phyloP scores from a whole-genome alignment of 2,888 invertebrate genomes.

The Thereva nobilitata region DNA sequence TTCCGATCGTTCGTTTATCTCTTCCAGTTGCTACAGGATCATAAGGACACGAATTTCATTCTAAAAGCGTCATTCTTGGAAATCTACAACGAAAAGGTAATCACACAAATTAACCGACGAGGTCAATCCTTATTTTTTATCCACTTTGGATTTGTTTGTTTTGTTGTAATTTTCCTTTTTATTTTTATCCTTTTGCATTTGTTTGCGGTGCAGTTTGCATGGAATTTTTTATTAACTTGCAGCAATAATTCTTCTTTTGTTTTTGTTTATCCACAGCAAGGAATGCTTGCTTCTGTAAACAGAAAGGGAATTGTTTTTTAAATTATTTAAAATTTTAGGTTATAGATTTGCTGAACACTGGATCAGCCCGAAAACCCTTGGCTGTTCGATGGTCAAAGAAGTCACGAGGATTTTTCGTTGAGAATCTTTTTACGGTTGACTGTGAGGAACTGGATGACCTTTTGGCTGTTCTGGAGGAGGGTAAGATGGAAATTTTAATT shows the following conservation, averaged over 20 bases:
- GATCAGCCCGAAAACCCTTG: conserved; percentile 73
- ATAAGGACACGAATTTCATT: conserved; percentile 77
- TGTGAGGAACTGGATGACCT: conserved; percentile 92
- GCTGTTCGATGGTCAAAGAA: conserved; percentile 95
- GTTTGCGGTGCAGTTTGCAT: conserved; percentile 19
- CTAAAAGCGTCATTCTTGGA: conserved; percentile 92
- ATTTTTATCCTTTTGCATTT: background rate
- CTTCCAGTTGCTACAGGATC: conserved; percentile 78
- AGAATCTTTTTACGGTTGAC: conserved; percentile 93
- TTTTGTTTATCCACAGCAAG: too few relatives aligned
- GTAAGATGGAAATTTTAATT: conserved; percentile 58
- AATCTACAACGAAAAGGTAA: conserved; percentile 96
- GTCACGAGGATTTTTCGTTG: conserved; percentile 89
- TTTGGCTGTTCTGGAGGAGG: conserved; percentile 92
- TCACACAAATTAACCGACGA: conserved; percentile 39
- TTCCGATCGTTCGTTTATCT: conserved; percentile 90
- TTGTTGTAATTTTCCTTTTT: background rate
- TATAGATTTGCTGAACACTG: conserved; percentile 90
- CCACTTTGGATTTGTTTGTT: background rate
- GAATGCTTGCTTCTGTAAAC: conserved; percentile 14
- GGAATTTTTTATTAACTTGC: conserved; percentile 30
- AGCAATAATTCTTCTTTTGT: background rate
- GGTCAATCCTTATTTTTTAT: background rate
- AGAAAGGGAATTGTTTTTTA: conserved; percentile 9
- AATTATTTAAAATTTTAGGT: conserved; percentile 65